Percentiles rank a stretch among this genome's conserved stretches.
These are phyloP conservation scores for Gymnosoma rotundatum DNA, from an alignment of 2,888 invertebrate genomes.

Conservation along the genomic window DNA sequence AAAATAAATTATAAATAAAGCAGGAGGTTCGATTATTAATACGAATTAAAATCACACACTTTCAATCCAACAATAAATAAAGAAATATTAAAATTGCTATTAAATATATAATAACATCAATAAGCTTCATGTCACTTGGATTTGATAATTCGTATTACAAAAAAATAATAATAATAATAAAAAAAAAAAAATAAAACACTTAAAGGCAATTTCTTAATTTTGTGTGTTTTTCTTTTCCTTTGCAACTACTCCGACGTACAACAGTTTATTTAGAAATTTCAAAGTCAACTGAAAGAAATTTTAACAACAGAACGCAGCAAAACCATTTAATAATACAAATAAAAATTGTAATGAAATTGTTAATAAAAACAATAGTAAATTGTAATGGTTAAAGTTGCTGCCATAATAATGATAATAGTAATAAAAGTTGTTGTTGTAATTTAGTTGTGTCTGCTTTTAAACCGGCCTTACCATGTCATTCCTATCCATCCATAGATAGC, in stretches of 20 bases:
- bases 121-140: conserved; percentile 78
- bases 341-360: conserved; percentile 41
- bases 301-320: conserved; percentile 73
- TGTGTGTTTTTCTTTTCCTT: neutral
- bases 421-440: conserved; percentile 36
- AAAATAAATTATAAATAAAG: neutral
- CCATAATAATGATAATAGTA: conserved; percentile 32
- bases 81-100: conserved; percentile 79
- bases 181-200: conserved; percentile 22
- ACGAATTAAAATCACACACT: conserved; percentile 26
- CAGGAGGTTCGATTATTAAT: neutral
- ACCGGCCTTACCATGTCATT: conserved; percentile 43
- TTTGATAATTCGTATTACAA: conserved; percentile 21
- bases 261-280: conserved; percentile 74
- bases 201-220: conserved; percentile 27
- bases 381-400: conserved; percentile 34
- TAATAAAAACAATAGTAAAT: conserved; percentile 20
- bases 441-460: conserved; percentile 48
- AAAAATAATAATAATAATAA: neutral
- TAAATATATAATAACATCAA: conserved; percentile 79
- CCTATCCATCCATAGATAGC: neutral
- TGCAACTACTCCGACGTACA: conserved; percentile 46
- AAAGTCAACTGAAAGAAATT: conserved; percentile 75
- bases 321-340: conserved; percentile 68
- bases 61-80: conserved; percentile 78